Conservation (phyloP, 2,113 vertebrate species). For the Pterocles gutturalis region DNA sequence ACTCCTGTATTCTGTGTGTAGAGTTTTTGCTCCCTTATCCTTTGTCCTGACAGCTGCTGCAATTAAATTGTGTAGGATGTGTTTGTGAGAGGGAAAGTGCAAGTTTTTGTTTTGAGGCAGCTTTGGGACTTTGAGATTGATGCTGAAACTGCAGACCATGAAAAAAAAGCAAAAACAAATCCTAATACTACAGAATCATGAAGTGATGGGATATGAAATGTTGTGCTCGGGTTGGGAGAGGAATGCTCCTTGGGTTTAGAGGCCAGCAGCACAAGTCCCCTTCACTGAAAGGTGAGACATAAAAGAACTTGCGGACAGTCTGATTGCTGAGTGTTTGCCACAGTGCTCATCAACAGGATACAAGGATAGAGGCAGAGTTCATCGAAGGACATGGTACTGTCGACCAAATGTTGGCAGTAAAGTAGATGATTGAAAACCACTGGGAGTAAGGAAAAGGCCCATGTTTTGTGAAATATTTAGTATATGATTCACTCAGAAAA, state of each 20-base stretch:
- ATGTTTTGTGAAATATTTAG: conserved; percentile 71
- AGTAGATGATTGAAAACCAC: conserved; percentile 71
- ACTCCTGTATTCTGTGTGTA: background rate
- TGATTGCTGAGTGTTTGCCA: conserved; percentile 40
- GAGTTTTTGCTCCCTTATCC: background rate
- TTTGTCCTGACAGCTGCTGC: background rate
- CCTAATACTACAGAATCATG: background rate
- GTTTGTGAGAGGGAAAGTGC: conserved; percentile 16
- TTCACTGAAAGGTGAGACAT: background rate
- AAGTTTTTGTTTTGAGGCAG: conserved; percentile 13
- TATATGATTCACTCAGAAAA: conserved; percentile 64
- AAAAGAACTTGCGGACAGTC: background rate
- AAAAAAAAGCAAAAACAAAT: background rate
- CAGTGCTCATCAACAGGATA: background rate
- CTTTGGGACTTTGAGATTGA: conserved; percentile 22
- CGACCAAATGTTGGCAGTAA: conserved; percentile 53
- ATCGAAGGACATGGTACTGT: conserved; percentile 35
- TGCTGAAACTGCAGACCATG: background rate
- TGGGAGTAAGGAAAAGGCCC: conserved; percentile 52
- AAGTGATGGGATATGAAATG: conserved; percentile 40
- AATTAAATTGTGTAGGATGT: conserved; percentile 1
- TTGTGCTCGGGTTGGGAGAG: background rate
- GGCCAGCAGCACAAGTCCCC: background rate
- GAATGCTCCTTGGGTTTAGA: background rate
- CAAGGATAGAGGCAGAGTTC: conserved; percentile 50